A percentile compares a stretch with the other conserved stretches of the same genome.
phyloP scores from a whole-genome alignment of 92 coral and sea anemone species.

The Siderastrea siderea region DNA sequence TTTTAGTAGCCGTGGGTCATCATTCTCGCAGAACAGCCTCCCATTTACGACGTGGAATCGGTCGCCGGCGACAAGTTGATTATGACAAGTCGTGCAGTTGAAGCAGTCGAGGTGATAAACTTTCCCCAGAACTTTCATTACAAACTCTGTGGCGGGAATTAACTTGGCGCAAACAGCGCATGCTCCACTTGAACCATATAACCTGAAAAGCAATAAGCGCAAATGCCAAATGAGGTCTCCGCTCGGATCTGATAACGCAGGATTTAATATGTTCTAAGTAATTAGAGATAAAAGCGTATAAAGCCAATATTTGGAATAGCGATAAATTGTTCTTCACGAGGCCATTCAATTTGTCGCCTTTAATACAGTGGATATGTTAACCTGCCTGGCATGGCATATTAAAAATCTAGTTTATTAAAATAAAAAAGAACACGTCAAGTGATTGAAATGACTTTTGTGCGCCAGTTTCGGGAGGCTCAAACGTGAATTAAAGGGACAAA shows the following conservation, averaged over 20 bases:
- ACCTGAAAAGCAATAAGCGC: constrained; percentile 74
- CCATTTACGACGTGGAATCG: constrained; percentile 98
- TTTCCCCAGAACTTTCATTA: constrained; percentile 98
- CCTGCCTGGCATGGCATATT: constrained; percentile 78
- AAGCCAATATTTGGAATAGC: constrained; percentile 96
- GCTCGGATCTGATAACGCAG: constrained; percentile 81
- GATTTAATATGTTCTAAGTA: constrained; percentile 91
- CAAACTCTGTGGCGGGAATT: constrained; percentile 98
- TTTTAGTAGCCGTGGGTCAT: constrained; percentile 89
- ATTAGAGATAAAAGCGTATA: constrained; percentile 91
- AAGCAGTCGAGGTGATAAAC: constrained; percentile 96
- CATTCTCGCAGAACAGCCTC: constrained; percentile 96
- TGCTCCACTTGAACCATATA: constrained; percentile 99
- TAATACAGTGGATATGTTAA: constrained; percentile 84
- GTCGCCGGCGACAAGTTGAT: constrained; percentile 95
- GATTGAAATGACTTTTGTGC: constrained; percentile 36
- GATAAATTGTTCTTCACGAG: constrained; percentile 89
- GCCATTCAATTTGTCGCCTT: constrained; percentile 88
- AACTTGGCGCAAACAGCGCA: constrained; percentile 98
- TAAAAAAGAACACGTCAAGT: constrained; percentile 50
- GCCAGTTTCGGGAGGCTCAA: constrained; percentile 42
- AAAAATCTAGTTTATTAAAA: constrained; percentile 83
- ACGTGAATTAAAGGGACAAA: constrained; percentile 36
- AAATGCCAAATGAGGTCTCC: constrained; percentile 63
- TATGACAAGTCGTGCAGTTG: constrained; percentile 96